Conservation (phyloP, 1,140 invertebrate genomes). For the Pantala flavescens region DNA sequence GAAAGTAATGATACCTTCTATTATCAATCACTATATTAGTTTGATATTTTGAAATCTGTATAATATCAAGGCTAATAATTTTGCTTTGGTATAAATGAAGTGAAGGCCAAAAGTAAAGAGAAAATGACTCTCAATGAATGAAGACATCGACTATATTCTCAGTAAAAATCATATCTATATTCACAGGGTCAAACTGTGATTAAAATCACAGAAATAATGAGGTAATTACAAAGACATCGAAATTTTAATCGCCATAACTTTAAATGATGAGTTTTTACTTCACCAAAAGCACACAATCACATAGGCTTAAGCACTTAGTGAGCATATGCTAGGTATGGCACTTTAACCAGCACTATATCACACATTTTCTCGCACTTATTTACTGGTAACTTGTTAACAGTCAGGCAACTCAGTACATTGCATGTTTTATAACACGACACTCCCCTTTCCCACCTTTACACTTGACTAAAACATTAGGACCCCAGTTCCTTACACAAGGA, state of each 20-base stretch:
- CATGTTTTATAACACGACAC: neutral
- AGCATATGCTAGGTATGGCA: neutral
- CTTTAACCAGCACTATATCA: constrained; percentile 6
- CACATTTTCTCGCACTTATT: neutral
- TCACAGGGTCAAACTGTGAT: neutral
- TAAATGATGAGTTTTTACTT: neutral
- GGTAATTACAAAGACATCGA: constrained; percentile 4
- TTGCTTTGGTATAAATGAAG: no score
- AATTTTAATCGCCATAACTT: neutral
- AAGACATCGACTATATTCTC: no score
- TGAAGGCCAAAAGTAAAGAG: no score
- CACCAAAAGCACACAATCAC: constrained; percentile 8
- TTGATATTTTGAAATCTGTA: no score
- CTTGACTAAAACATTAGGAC: neutral
- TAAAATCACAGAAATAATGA: neutral
- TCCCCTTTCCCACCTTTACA: neutral
- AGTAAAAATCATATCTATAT: neutral
- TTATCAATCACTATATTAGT: no score
- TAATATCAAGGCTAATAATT: no score
- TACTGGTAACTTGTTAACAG: neutral
- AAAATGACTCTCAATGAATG: no score
- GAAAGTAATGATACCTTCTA: no score
- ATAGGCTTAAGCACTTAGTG: neutral
- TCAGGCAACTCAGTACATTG: neutral
- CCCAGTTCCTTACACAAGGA: neutral